Conservation (phyloP, 2,797 vertebrate species). For the Sebastes alutus region DNA sequence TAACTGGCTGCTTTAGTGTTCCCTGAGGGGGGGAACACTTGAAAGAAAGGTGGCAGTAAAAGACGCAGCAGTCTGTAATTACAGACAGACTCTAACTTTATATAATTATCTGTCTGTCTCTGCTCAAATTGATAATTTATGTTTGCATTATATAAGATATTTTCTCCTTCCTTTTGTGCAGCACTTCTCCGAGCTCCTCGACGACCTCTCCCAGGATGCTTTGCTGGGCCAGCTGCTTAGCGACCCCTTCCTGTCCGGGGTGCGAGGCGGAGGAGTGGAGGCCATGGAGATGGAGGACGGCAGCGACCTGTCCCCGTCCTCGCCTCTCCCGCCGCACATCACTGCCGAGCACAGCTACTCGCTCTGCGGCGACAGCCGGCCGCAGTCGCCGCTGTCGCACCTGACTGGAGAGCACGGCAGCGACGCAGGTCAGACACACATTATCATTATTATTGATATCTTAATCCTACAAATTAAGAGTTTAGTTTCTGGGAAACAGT, state of each 20-base stretch:
- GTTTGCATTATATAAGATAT: background rate
- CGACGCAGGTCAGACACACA: slow-evolving; percentile 84
- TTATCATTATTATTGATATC: background rate
- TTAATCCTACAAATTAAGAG: no score
- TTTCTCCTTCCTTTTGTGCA: slow-evolving; percentile 54
- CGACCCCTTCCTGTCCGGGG: slow-evolving; percentile 94
- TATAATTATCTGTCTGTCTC: slow-evolving; percentile 38
- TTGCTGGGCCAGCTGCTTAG: slow-evolving; percentile 95
- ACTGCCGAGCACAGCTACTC: slow-evolving; percentile 98
- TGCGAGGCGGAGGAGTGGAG: slow-evolving; percentile 80
- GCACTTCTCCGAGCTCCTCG: slow-evolving; percentile 97
- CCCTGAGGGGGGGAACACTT: background rate
- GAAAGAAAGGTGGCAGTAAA: slow-evolving; percentile 34
- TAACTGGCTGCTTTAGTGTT: slow-evolving; percentile 14
- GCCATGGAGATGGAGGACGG: slow-evolving; percentile 89
- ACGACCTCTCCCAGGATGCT: slow-evolving; percentile 94
- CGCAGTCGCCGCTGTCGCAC: slow-evolving; percentile 93
- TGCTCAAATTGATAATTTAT: background rate
- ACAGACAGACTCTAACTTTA: slow-evolving; percentile 14
- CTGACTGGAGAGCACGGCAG: slow-evolving; percentile 87
- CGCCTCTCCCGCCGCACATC: slow-evolving; percentile 93
- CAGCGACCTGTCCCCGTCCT: slow-evolving; percentile 79
- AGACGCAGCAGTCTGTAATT: slow-evolving; percentile 37
- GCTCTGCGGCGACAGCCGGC: slow-evolving; percentile 92
- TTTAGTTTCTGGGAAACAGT: no score